Base-by-base conservation (phyloP, 2,797 vertebrate genomes). In the Ambastaia sidthimunki region DNA sequence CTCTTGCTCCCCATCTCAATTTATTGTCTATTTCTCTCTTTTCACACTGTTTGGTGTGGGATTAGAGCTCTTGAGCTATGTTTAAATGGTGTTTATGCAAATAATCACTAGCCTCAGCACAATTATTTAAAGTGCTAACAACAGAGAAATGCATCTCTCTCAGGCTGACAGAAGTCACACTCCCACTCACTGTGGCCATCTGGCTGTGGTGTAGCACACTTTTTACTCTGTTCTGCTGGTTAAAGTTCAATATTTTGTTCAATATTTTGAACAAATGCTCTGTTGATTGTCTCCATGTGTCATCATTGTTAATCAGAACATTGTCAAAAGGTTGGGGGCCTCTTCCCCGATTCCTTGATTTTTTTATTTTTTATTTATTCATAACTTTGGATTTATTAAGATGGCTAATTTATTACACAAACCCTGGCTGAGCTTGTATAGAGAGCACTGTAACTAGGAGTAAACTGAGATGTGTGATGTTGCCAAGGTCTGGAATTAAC, bases 31-130 rank as follows among this genome's bases (percentile, higher is more conserved):
- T 76, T 50, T 63, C 37, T 71, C 74, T 79, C 28, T 65, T 67
- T 84, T 66, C 76, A 79, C 21, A 15, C 76, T 60, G 57, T 69
- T 76, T 83, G 21, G 78, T 73, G 63, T 63, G 59, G 73, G 59
- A 77, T 86, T 80, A 63, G 50, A 79, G 83, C 71, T 57, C 78
- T 75, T 75, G 50, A 81, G 78, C 50, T 71, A 80, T 81, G 81
- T 72, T 71, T 76, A 71, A 77, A 80, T 80, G 70, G 74, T 79
- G 74, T 83, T 84, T 76, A 83, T 87, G 84, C 80, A 81, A 82
- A 82, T 83, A 66, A 19, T 63, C 65, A 68, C 72, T 77, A 82
- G 85, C 78, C 84, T 84, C 80, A 66, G 82, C 82, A 76, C 63
- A 72, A 80, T 70, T 69, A 82, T 81, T 83, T 86, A 80, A 54